Evolutionary conservation across 2,888 invertebrate species (phyloP), one percentile per base, ranked within the genome.

Genomic region (Catocala sponsa): DNA sequence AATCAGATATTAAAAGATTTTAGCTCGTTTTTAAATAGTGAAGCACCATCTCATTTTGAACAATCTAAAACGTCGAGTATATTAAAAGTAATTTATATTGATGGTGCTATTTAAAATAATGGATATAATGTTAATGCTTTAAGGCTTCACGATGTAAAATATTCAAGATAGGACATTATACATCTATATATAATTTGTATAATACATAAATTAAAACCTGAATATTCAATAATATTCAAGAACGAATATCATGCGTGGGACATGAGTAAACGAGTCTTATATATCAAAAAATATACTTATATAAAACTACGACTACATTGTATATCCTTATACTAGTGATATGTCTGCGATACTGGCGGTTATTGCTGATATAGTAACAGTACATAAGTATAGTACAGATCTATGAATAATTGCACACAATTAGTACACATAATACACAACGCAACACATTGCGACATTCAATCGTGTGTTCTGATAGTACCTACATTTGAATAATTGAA

Each of bases 291-390:
- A 72, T 78, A 78, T 75, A 73, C 67, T 44, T 58, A 65, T 67
- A 63, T 69, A 82, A 82, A 83, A 83, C 80, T 84, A 87, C 74
- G 78, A 68, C 70, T 73, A 81, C 84, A 81, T 80, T 84, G 83
- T 84, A 81, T 87, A 82, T 83, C 73, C 89, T 88, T 91, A 91
- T 46, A 38, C 89, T 93, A 93, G 79, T 93, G 94, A 94, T 94
- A 94, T 94, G 94, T 94, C 73, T 92, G 87, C 74, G 92, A 92
- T 92, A 91, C 86, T 84, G 93, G 91, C 90, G 80, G 76, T 90
- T 90, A 91, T 89, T 90, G 88, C 90, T 91, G 83, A 85, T 75
- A 79, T 77, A 76, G 58, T 70, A 76, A 70, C 68, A 67, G 68
- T 77, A 75, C 63, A 70, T 61, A 74, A 74, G 62, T 73, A 68